Evolutionary conservation across 2,888 invertebrate species (phyloP).

Genomic region (Tridacna crocea): DNA sequence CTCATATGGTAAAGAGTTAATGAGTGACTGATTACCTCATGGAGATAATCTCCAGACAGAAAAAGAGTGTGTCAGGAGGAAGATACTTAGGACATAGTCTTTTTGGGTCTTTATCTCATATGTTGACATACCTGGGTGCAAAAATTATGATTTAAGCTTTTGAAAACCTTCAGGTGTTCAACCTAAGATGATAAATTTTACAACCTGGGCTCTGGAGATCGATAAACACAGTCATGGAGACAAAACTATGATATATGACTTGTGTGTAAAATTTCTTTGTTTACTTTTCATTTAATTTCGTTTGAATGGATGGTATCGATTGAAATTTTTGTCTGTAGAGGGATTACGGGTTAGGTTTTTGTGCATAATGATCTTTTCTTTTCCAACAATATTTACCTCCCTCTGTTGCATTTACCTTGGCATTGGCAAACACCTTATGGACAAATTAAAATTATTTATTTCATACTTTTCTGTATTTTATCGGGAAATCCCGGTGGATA

Average conservation of each 20-base stretch:
- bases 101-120: not conserved
- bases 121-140: not conserved
- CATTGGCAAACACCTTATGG: too few relatives aligned
- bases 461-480: slow-evolving; percentile 1
- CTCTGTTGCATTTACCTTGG: too few relatives aligned
- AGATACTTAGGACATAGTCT: too few relatives aligned
- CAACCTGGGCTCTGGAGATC: not conserved
- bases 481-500: too few relatives aligned
- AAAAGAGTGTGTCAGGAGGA: too few relatives aligned
- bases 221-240: not conserved
- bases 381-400: too few relatives aligned
- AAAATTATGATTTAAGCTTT: not conserved
- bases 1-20: not conserved
- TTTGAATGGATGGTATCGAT: not conserved
- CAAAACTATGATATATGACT: slow-evolving; percentile 14
- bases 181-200: not conserved
- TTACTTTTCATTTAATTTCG: slow-evolving; percentile 9
- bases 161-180: not conserved
- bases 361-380: not conserved
- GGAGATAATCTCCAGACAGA: too few relatives aligned
- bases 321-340: not conserved
- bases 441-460: too few relatives aligned
- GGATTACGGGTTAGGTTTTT: not conserved
- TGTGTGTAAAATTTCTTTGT: not conserved
- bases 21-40: too few relatives aligned